These are phyloP conservation scores for Perca schrenkii DNA, from an alignment of 2,113 vertebrate species.

Conservation along the genomic window DNA sequence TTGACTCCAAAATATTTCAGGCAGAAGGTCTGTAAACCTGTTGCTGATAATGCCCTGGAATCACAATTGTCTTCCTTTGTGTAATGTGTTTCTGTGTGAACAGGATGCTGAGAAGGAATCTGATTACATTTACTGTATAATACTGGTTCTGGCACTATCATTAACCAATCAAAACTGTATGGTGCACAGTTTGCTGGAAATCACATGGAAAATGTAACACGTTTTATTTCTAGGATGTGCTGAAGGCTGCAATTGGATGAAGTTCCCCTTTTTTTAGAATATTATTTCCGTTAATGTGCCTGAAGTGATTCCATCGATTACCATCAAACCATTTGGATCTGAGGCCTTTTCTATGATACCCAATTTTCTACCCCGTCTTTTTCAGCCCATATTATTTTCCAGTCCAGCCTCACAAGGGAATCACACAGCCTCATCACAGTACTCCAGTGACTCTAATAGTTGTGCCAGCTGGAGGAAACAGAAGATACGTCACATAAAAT, in stretches of 20 bases:
- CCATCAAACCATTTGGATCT: constrained; percentile 13
- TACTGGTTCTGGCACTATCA: neutral
- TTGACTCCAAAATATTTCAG: neutral
- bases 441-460: constrained; percentile 72
- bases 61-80: neutral
- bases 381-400: constrained; percentile 64
- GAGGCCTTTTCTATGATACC: constrained; percentile 8
- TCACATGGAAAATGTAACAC: neutral
- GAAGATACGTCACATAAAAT: constrained; percentile 81
- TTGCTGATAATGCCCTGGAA: neutral
- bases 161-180: neutral
- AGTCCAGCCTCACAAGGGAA: constrained; percentile 62
- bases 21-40: neutral
- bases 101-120: neutral
- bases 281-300: neutral
- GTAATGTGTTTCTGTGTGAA: neutral
- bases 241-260: neutral
- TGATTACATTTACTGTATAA: neutral
- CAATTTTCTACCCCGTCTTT: constrained; percentile 36
- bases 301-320: constrained; percentile 8
- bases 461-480: constrained; percentile 82
- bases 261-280: neutral
- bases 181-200: neutral
- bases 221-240: neutral
- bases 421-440: constrained; percentile 62